Percentiles rank a stretch among this genome's conserved stretches.
These are phyloP conservation scores for Ophiothrix spiculata DNA, from an alignment of 35 echinoderm and acorn worm species.

Conservation along the genomic window DNA sequence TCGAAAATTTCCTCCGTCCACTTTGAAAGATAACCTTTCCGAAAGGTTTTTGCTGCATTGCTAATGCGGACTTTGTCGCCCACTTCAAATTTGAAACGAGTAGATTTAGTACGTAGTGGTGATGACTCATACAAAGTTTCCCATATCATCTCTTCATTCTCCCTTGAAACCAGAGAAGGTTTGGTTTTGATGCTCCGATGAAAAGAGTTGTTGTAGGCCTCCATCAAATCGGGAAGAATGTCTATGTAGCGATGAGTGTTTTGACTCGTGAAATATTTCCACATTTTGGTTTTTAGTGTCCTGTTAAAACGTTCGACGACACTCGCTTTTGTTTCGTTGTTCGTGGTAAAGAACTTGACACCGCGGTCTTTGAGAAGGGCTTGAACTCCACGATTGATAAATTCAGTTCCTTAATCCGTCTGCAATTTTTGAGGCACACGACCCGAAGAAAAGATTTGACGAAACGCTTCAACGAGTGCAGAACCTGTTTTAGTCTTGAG, in stretches of 20 bases:
- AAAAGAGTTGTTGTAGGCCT: slow-evolving; percentile 32
- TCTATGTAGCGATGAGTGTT: slow-evolving; percentile 46
- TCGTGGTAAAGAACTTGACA: slow-evolving; percentile 61
- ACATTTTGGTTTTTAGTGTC: slow-evolving; percentile 61
- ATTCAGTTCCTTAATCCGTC: slow-evolving; percentile 59
- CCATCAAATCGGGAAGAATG: slow-evolving; percentile 9
- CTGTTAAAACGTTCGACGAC: slow-evolving; percentile 76
- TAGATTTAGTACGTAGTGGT: neutral
- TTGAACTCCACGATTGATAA: slow-evolving; percentile 35
- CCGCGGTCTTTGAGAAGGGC: slow-evolving; percentile 7
- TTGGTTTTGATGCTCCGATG: slow-evolving; percentile 61
- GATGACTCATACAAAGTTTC: slow-evolving; percentile 26
- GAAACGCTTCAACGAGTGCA: slow-evolving; percentile 17
- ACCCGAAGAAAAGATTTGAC: slow-evolving; percentile 31
- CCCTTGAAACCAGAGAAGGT: slow-evolving; percentile 21
- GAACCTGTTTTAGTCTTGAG: slow-evolving; percentile 42
- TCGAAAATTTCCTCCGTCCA: slow-evolving; percentile 51
- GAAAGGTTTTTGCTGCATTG: slow-evolving; percentile 21
- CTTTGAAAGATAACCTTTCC: slow-evolving; percentile 42
- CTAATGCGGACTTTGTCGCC: slow-evolving; percentile 50
- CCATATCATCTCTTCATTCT: slow-evolving; percentile 60
- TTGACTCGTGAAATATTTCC: slow-evolving; percentile 66
- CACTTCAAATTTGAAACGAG: slow-evolving; percentile 25
- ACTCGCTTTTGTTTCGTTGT: slow-evolving; percentile 76
- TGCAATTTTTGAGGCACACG: slow-evolving; percentile 48